A percentile compares a stretch with the other conserved stretches of the same genome.
Evolutionary conservation across 2,797 vertebrate genomes (phyloP).

Genomic region (Artibeus lituratus): DNA sequence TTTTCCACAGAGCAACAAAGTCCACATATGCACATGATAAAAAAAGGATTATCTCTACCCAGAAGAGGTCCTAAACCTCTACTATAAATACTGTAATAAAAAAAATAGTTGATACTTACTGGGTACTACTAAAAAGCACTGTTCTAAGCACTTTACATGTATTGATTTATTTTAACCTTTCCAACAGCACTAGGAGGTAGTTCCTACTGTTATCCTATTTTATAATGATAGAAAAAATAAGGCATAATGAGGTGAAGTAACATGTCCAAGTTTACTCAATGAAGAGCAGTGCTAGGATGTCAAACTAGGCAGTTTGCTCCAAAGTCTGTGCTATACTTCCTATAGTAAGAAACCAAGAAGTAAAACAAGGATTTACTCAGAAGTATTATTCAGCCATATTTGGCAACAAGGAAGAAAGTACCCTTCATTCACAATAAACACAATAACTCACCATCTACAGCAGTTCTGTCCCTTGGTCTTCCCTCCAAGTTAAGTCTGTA

Average conservation of each 20-base stretch:
- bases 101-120: not conserved
- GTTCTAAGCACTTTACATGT: not conserved
- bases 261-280: not conserved
- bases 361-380: not conserved
- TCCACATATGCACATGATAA: not conserved
- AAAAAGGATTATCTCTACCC: not conserved
- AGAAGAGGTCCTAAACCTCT: not conserved
- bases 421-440: not conserved
- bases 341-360: not conserved
- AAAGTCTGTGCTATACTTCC: not conserved
- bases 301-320: not conserved
- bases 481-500: not conserved
- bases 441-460: not conserved
- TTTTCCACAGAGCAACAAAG: constrained; percentile 32
- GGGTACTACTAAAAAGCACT: not conserved
- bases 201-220: not conserved
- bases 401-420: not conserved
- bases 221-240: not conserved
- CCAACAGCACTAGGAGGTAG: not conserved
- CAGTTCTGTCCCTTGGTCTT: not conserved
- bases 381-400: not conserved
- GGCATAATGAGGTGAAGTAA: not conserved
- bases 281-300: not conserved
- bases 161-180: not conserved
- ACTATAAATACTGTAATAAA: constrained; percentile 1